phyloP scores from a whole-genome alignment of 2,888 invertebrate species.

The Cheiracanthium punctorium region DNA sequence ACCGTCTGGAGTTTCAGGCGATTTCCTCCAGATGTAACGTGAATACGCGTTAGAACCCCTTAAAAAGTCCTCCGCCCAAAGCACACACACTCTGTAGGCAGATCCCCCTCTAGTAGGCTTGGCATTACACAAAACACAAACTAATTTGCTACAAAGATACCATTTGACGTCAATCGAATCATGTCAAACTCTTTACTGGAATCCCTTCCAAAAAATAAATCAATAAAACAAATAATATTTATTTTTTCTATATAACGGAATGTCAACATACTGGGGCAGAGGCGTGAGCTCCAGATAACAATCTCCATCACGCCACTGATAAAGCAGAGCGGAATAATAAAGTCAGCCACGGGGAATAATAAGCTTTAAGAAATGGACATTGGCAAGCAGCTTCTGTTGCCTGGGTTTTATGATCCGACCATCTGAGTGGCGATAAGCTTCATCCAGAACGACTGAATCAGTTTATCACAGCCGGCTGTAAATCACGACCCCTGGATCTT shows the following conservation, averaged over 20 bases:
- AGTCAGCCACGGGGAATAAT: background rate
- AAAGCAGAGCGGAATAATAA: background rate
- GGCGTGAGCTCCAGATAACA: background rate
- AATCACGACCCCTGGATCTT: constrained; percentile 52
- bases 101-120: too few relatives aligned
- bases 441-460: constrained; percentile 23
- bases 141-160: too few relatives aligned
- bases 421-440: constrained; percentile 32
- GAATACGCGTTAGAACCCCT: too few relatives aligned
- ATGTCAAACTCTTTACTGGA: too few relatives aligned
- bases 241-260: background rate
- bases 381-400: background rate
- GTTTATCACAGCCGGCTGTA: constrained; percentile 54
- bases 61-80: too few relatives aligned
- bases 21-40: too few relatives aligned
- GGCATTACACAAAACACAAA: too few relatives aligned
- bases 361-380: background rate
- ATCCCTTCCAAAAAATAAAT: too few relatives aligned
- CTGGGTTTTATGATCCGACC: constrained; percentile 16
- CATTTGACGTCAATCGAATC: too few relatives aligned
- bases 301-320: background rate
- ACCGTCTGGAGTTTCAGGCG: too few relatives aligned
- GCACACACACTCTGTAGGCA: too few relatives aligned
- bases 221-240: too few relatives aligned
- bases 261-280: background rate